These are phyloP conservation scores for Dasypogon diadema DNA, from an alignment of 2,888 invertebrate species.

Conservation along the genomic window DNA sequence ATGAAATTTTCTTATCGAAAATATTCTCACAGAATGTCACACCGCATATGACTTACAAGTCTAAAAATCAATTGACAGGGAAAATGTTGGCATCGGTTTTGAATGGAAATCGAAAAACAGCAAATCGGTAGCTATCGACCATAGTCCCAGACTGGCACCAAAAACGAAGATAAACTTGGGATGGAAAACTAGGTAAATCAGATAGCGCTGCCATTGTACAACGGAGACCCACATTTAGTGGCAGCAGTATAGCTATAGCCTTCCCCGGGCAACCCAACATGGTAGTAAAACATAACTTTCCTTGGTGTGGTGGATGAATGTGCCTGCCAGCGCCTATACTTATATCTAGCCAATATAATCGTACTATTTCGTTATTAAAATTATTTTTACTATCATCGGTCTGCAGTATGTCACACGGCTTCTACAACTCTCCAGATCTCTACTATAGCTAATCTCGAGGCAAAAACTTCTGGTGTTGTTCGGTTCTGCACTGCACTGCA, in stretches of 20 bases:
- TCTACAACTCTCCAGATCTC: not conserved
- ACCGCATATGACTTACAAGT: conserved; percentile 39
- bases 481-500: not conserved
- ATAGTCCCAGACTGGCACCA: conserved; percentile 29
- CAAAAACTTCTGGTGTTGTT: not conserved
- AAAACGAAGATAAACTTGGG: conserved; percentile 54
- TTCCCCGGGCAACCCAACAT: conserved; percentile 8
- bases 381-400: conserved; percentile 30
- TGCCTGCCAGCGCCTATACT: not conserved
- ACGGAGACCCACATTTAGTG: conserved; percentile 51
- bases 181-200: conserved; percentile 56
- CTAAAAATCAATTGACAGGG: conserved; percentile 46
- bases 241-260: conserved; percentile 2
- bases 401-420: conserved; percentile 29
- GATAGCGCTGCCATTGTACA: conserved; percentile 55
- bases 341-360: conserved; percentile 35
- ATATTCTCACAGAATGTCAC: conserved; percentile 51
- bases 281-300: conserved; percentile 45
- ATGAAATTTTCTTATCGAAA: conserved; percentile 46
- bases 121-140: conserved; percentile 10
- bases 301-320: conserved; percentile 24
- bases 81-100: conserved; percentile 22
- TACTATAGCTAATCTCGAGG: not conserved
- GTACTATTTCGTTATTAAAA: conserved; percentile 50
- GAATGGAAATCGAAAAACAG: conserved; percentile 41